Percentiles rank a stretch among this genome's conserved stretches.
Conservation (phyloP, 92 coral and sea anemone genomes). For the Palythoa heliodiscus region DNA sequence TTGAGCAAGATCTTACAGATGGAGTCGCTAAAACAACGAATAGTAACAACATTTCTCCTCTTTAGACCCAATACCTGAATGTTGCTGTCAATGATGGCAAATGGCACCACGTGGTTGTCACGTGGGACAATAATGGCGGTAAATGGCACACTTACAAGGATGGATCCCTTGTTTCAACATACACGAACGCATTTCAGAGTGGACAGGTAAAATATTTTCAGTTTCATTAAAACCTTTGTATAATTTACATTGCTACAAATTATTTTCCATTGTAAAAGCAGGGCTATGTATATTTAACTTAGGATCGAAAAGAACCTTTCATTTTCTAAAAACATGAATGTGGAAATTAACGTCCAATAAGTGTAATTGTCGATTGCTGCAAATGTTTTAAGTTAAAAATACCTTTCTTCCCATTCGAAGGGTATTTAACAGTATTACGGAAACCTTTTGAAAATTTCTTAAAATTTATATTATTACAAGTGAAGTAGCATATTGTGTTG, state of each 20-base stretch:
- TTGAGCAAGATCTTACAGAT: neutral
- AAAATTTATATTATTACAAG: no score
- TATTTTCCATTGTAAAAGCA: neutral
- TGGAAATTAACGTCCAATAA: no score
- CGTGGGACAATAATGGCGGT: slow-evolving; percentile 76
- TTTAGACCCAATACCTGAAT: slow-evolving; percentile 56
- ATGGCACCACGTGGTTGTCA: slow-evolving; percentile 91
- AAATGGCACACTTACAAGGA: slow-evolving; percentile 73
- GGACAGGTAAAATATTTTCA: slow-evolving; percentile 36
- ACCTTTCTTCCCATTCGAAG: no score
- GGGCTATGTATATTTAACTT: no score
- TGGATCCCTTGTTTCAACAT: slow-evolving; percentile 46
- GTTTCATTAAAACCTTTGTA: neutral
- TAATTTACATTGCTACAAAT: neutral
- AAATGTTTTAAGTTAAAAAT: no score
- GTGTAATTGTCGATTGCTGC: no score
- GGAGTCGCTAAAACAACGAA: neutral
- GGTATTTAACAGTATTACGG: no score
- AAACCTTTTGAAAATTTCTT: no score
- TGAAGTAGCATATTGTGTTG: no score
- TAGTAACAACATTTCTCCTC: neutral
- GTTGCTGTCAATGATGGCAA: slow-evolving; percentile 64
- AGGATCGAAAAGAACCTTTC: no score
- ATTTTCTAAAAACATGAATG: no score
- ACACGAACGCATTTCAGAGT: slow-evolving; percentile 62